phyloP scores from a whole-genome alignment of 2,797 vertebrate species.

The Pterois miles region DNA sequence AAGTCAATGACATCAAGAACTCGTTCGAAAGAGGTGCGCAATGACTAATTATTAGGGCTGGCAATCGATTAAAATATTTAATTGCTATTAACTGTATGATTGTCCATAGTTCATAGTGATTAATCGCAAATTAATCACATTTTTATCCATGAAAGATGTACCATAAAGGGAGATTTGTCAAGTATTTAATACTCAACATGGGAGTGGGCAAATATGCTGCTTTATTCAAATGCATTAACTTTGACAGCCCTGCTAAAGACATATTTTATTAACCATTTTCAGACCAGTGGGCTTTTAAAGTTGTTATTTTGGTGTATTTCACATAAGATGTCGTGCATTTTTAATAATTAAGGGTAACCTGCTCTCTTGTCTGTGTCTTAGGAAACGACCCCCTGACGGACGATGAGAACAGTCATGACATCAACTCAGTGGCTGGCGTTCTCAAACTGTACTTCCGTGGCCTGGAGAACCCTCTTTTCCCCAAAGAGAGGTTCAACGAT shows the following conservation, averaged over 20 bases:
- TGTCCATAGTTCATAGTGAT: too few relatives aligned
- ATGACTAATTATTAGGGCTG: not conserved
- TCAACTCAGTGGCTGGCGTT: slow-evolving; percentile 98
- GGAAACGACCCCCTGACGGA: slow-evolving; percentile 98
- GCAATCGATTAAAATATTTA: too few relatives aligned
- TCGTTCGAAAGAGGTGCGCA: slow-evolving; percentile 96
- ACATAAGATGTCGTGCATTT: not conserved
- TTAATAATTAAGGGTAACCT: not conserved
- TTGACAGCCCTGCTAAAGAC: too few relatives aligned
- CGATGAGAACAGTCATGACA: slow-evolving; percentile 98
- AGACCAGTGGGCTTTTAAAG: not conserved
- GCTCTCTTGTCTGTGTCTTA: slow-evolving; percentile 58
- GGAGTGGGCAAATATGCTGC: too few relatives aligned
- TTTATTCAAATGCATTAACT: too few relatives aligned
- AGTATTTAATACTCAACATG: too few relatives aligned
- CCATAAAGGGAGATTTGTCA: too few relatives aligned
- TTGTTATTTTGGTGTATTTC: not conserved
- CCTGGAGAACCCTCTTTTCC: slow-evolving; percentile 97
- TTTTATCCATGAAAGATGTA: too few relatives aligned
- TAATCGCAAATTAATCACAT: too few relatives aligned
- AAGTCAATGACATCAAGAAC: slow-evolving; percentile 99
- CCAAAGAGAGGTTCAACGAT: slow-evolving; percentile 98
- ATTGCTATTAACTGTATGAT: too few relatives aligned
- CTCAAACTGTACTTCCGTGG: slow-evolving; percentile 98
- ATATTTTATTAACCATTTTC: not conserved